A percentile compares a stretch with the other conserved stretches of the same genome.
Conservation (phyloP, 2,888 invertebrate genomes). For the Falcaria lacertinaria region DNA sequence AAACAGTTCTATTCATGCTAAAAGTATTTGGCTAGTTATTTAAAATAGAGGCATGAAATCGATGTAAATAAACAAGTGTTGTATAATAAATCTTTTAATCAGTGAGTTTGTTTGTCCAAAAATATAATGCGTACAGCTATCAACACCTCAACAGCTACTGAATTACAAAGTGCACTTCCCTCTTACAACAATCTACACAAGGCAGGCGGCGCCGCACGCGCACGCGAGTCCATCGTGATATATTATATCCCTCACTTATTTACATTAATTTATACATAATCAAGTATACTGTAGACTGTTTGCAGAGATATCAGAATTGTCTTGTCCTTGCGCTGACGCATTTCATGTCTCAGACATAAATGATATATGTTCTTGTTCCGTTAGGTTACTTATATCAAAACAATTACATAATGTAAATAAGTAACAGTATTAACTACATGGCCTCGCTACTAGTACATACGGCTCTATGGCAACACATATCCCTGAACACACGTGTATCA, state of each 20-base stretch:
- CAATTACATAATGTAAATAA: neutral
- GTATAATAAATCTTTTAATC: slow-evolving; percentile 60
- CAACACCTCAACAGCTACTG: slow-evolving; percentile 61
- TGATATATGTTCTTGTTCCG: no score
- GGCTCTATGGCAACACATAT: slow-evolving; percentile 13
- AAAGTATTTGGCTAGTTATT: no score
- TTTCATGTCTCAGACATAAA: no score
- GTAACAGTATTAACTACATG: neutral
- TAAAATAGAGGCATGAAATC: slow-evolving; percentile 13
- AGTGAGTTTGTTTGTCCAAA: slow-evolving; percentile 69
- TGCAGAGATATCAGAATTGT: no score
- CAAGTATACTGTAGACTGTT: no score
- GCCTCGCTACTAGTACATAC: neutral
- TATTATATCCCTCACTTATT: neutral
- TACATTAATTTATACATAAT: no score
- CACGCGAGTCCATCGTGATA: neutral
- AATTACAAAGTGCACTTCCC: slow-evolving; percentile 61
- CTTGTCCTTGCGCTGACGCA: no score
- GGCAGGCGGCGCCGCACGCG: slow-evolving; percentile 10
- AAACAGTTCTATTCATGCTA: no score
- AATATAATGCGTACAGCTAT: slow-evolving; percentile 70
- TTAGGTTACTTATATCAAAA: neutral
- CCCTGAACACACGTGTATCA: slow-evolving; percentile 27
- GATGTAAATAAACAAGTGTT: slow-evolving; percentile 39
- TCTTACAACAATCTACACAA: slow-evolving; percentile 39